Evolutionary conservation across 2,113 vertebrate species (phyloP).

Genomic region (Ramphastos sulfuratus): DNA sequence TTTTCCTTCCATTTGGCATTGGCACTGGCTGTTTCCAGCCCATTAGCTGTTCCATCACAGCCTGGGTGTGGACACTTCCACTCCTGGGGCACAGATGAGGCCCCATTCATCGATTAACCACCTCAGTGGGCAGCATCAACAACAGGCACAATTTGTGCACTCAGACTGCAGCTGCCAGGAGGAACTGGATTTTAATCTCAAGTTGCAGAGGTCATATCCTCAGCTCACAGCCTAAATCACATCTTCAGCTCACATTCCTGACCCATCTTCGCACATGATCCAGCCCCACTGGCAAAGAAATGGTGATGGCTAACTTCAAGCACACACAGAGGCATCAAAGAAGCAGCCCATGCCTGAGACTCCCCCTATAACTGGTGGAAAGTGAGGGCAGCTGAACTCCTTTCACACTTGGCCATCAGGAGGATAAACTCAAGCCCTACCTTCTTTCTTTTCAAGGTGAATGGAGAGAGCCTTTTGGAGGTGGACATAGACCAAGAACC

Average conservation of each 20-base stretch:
- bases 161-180: background rate
- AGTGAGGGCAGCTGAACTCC: background rate
- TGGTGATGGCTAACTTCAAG: background rate
- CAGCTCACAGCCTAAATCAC: conserved; percentile 8
- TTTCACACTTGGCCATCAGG: background rate
- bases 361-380: fast-evolving
- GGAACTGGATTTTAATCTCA: background rate
- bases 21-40: background rate
- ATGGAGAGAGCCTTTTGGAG: background rate
- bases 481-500: fast-evolving
- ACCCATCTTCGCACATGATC: background rate
- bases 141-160: background rate
- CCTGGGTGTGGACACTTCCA: conserved; percentile 31
- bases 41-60: background rate
- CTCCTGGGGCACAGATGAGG: background rate
- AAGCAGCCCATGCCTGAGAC: background rate
- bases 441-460: background rate
- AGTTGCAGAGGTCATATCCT: conserved; percentile 7
- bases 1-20: background rate
- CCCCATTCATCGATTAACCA: conserved; percentile 33
- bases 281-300: background rate
- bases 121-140: conserved; percentile 29
- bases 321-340: background rate
- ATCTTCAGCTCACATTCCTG: background rate
- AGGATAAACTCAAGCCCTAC: background rate